A percentile compares a stretch with the other conserved stretches of the same genome.
Evolutionary conservation across 2,797 vertebrate species (phyloP).

Genomic region (Neostethus bicornis): DNA sequence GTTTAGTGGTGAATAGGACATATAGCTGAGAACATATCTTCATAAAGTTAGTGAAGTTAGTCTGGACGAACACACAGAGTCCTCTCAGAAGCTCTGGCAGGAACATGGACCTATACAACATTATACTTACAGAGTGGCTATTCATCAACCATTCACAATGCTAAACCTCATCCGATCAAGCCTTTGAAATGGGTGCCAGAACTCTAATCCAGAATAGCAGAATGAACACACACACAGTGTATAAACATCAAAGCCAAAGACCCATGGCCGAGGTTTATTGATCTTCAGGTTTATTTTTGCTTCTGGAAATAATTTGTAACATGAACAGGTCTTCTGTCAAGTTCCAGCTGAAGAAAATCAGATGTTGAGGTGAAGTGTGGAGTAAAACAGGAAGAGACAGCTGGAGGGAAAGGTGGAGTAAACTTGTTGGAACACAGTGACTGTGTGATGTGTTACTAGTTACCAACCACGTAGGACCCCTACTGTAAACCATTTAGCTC

Average conservation of each 20-base stretch:
- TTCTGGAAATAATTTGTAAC: conserved; percentile 36
- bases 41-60: conserved; percentile 19
- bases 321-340: conserved; percentile 36
- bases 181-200: conserved; percentile 66
- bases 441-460: not conserved
- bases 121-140: conserved; percentile 37
- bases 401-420: conserved; percentile 12
- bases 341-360: conserved; percentile 20
- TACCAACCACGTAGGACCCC: conserved; percentile 11
- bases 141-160: conserved; percentile 48
- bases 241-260: conserved; percentile 56
- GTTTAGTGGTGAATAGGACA: conserved; percentile 14
- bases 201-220: conserved; percentile 34
- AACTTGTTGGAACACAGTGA: not conserved
- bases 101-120: conserved; percentile 32
- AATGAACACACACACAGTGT: conserved; percentile 8
- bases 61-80: conserved; percentile 21
- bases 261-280: conserved; percentile 52
- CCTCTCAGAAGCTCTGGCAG: conserved; percentile 24
- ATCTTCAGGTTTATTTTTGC: conserved; percentile 54
- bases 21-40: conserved; percentile 23
- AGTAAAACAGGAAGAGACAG: not conserved
- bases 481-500: conserved; percentile 18
- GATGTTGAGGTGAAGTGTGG: conserved; percentile 4
- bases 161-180: conserved; percentile 56